Evolutionary conservation across 2,113 vertebrate genomes (phyloP), one percentile per base, ranked within the genome.

Genomic region (Dipodomys ordii): DNA sequence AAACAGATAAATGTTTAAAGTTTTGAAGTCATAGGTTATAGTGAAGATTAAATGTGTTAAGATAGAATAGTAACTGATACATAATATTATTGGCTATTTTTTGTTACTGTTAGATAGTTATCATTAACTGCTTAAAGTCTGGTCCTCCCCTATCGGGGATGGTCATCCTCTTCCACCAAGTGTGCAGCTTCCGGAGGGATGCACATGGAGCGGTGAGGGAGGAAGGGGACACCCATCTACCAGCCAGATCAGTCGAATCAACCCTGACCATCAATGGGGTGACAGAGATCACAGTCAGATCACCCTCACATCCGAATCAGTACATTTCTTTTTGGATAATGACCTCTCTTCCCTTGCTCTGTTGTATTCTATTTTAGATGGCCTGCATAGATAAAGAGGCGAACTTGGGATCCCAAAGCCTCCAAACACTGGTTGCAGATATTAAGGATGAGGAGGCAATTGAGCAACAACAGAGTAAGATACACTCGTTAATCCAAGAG

Each of bases 391-490:
- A 94, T 86, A 92, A 96, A 92, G 92, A 95, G 11, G 73, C 98
- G 78, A 72, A 90, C 87, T 44, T 0, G 6, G 25, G 90, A 22
- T 69, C 97, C 22, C 82, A 67, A 87, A 92, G 94, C 11, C 39
- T 46, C 27, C 72, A 35, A 67, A 64, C 62, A 3, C 67, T 97
- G 15, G 35, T 69, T 76, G 64, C 53, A 82, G 90, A 93, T 93
- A 86, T 88, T 81, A 90, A 89, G 12, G 79, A 90, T 23, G 93
- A 95, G 53, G 71, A 13, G 2, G 25, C 88, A 60, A 73, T 2
- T 72, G 94, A 96, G 27, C 96, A 97, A 65, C 94, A 97, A 49
- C 94, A 87, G 44, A 93, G 53, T 57, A 57, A 96, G 81, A 94
- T 97, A 2, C 0, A 80, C 62, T 94, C 73, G 60, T 90, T 98